Evolutionary conservation across 2,888 invertebrate genomes (phyloP), one percentile per base, ranked within the genome.

Genomic region (Siphonodentalium dalli): DNA sequence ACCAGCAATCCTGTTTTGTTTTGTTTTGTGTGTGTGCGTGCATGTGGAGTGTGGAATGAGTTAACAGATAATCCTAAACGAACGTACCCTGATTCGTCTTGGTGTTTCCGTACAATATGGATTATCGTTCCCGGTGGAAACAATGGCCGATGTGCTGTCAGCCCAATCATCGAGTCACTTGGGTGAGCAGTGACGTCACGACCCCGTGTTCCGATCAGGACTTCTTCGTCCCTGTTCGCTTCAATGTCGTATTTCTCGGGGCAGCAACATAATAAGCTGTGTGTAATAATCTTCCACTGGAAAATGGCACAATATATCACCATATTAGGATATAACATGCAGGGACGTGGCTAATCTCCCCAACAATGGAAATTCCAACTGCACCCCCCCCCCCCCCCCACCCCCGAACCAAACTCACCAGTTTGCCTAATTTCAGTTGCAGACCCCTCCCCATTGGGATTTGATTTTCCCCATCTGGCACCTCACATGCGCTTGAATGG

Each of bases 111-210:
- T 44, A 93, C 91, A 41, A 93, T 88, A 78, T 92, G 92, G 58
- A 93, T 90, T 67, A 92, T 91, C 72, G 87, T 86, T 7, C 92
- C 92, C 4, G 93, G 92, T 48, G 91, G 92, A 82, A 88, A 92
- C 41, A 93, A 84, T 0, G 91, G 91, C 72, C 89, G 88, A 81
- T 92, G 92, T 26, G 73, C 69, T 18, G 78, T 74, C n/a, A 92
- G 85, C 51, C 91, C 90, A 74, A 91, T 90, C 62, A 88, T 87
- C 62, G 80, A 74, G 66, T 84, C 83, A 31, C 74, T 74, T 2
- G 83, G 82, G 62, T 82, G 82, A 6, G 75, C 75, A 18, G 74
- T 74, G 2, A 69, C 71, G 44, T 72, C 68, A 15, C 74, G 55
- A 48, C 71, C 73, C 39, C n/a, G n/a, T n/a, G 71, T 49, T 51